phyloP scores from a whole-genome alignment of 2,113 vertebrate genomes.

The Tragelaphus scriptus region DNA sequence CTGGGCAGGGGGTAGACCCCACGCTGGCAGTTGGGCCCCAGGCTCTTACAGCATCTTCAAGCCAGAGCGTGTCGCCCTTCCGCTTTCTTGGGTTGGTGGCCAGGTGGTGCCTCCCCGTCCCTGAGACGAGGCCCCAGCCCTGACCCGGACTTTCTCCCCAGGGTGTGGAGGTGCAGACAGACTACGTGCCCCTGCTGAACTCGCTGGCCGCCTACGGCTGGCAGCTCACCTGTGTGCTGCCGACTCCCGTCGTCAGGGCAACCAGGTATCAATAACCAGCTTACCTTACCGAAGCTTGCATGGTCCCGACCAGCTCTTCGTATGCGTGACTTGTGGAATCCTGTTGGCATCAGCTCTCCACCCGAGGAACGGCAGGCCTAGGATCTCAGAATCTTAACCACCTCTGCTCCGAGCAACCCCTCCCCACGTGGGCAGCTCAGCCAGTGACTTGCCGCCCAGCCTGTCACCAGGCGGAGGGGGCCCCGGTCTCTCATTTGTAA shows the following conservation, averaged over 20 bases:
- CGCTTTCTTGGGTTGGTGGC: neutral
- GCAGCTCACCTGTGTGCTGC: constrained; percentile 96
- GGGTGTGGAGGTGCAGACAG: constrained; percentile 93
- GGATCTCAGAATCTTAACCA: neutral
- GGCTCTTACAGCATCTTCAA: neutral
- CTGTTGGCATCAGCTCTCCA: neutral
- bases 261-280: constrained; percentile 84
- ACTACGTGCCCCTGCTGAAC: constrained; percentile 94
- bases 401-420: neutral
- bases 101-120: fast-evolving
- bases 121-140: neutral
- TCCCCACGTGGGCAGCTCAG: neutral
- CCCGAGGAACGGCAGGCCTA: neutral
- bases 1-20: neutral
- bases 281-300: fast-evolving
- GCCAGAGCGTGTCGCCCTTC: fast-evolving
- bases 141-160: constrained; percentile 73
- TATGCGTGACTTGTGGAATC: fast-evolving
- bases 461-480: neutral
- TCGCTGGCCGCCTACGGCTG: constrained; percentile 94
- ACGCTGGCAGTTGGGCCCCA: constrained; percentile 12
- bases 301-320: fast-evolving
- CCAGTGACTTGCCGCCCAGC: neutral
- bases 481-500: neutral
- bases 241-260: constrained; percentile 93